phyloP scores from a whole-genome alignment of 2,888 invertebrate genomes.

The Sisyra nigra region DNA sequence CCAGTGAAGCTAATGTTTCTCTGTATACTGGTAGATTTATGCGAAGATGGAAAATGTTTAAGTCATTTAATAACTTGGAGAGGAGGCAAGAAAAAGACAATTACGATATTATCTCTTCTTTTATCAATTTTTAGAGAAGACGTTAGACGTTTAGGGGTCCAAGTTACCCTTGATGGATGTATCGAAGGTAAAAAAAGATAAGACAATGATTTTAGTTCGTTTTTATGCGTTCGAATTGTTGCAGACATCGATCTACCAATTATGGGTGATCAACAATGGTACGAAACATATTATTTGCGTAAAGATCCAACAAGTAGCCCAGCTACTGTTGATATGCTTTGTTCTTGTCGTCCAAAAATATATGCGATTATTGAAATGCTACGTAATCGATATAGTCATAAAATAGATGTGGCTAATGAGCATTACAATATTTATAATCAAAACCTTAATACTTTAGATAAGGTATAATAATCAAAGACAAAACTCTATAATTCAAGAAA shows the following conservation, averaged over 20 bases:
- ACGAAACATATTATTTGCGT: conserved; percentile 17
- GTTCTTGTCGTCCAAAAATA: conserved; percentile 29
- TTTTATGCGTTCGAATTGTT: neutral
- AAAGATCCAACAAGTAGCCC: conserved; percentile 21
- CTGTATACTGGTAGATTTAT: conserved; percentile 26
- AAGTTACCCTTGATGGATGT: conserved; percentile 20
- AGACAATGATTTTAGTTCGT: neutral
- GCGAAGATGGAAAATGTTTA: conserved; percentile 21
- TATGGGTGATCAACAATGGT: conserved; percentile 26
- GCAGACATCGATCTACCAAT: conserved; percentile 24
- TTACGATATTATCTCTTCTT: conserved; percentile 23
- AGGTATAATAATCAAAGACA: neutral
- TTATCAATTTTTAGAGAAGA: conserved; percentile 27
- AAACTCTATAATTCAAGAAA: too few relatives aligned
- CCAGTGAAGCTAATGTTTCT: conserved; percentile 25
- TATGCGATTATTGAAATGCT: conserved; percentile 27
- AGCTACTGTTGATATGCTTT: conserved; percentile 24
- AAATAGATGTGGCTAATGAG: conserved; percentile 21
- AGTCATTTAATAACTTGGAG: conserved; percentile 31
- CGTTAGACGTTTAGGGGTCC: conserved; percentile 21
- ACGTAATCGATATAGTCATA: conserved; percentile 19
- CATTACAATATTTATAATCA: conserved; percentile 23
- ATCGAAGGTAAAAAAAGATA: conserved; percentile 19
- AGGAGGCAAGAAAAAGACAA: conserved; percentile 16
- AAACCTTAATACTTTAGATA: neutral